Conservation (phyloP, 2,797 vertebrate genomes). For the Clarias pachynema region DNA sequence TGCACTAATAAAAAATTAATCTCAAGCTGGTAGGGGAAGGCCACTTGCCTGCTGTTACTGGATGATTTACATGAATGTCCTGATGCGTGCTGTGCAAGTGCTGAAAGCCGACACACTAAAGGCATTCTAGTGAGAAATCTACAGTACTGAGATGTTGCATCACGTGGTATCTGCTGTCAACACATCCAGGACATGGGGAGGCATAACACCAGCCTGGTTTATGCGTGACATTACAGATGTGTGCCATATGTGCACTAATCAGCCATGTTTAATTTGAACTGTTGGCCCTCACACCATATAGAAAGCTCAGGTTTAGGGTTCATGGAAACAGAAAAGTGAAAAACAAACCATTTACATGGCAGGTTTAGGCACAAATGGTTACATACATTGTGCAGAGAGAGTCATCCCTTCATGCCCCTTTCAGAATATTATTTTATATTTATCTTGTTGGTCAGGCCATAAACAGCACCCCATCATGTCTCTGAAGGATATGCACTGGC, state of each 20-base stretch:
- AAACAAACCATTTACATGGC: neutral
- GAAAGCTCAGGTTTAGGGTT: neutral
- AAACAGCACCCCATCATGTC: neutral
- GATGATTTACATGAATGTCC: neutral
- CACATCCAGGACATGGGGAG: neutral
- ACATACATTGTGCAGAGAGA: neutral
- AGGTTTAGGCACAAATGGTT: neutral
- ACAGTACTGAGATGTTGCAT: neutral
- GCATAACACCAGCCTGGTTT: neutral
- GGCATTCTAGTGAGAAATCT: neutral
- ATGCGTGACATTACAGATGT: neutral
- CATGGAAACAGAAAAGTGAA: neutral
- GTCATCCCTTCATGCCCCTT: neutral
- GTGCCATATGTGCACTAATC: neutral
- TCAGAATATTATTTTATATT: no score
- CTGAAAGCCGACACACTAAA: neutral
- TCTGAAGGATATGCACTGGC: neutral
- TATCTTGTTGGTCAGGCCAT: no score
- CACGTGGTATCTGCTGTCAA: neutral
- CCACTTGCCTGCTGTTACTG: neutral
- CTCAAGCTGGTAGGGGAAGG: neutral
- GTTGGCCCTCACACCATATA: neutral
- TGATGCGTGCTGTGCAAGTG: neutral
- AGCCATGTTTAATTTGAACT: neutral
- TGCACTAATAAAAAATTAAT: neutral